Conservation (phyloP, 2,888 invertebrate genomes). For the Oligia strigilis region DNA sequence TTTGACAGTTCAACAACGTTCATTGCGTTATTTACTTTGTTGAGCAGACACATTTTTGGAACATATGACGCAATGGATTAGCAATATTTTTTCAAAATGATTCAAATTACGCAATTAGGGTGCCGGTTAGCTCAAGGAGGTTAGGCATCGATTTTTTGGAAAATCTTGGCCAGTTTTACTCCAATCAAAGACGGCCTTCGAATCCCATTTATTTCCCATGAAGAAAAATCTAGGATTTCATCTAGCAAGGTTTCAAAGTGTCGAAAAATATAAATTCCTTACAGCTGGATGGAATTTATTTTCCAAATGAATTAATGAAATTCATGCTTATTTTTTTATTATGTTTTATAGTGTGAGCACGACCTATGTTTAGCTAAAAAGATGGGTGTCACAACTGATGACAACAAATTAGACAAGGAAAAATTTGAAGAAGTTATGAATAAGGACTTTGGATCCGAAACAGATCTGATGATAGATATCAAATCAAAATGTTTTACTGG, state of each 20-base stretch:
- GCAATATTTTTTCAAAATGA: too few species aligned
- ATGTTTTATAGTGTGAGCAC: constrained; percentile 68
- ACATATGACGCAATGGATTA: too few species aligned
- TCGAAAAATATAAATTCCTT: background rate
- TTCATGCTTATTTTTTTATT: background rate
- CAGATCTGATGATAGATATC: constrained; percentile 13
- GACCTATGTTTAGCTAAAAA: constrained; percentile 70
- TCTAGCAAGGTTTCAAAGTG: background rate
- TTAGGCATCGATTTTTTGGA: background rate
- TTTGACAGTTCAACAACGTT: too few species aligned
- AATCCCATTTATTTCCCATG: background rate
- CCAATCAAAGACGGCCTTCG: too few species aligned
- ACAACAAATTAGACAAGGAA: constrained; percentile 65
- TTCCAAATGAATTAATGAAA: too few species aligned
- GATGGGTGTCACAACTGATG: constrained; percentile 62
- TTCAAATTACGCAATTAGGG: too few species aligned
- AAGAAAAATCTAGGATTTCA: background rate
- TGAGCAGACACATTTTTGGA: too few species aligned
- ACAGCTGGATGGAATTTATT: background rate
- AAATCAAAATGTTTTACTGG: constrained; percentile 33
- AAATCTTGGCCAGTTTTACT: too few species aligned
- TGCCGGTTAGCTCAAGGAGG: background rate
- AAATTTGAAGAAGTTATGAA: constrained; percentile 49
- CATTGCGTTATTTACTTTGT: too few species aligned
- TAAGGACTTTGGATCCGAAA: constrained; percentile 22